Evolutionary conservation across 2,888 invertebrate species (phyloP).

Genomic region (Drosophila subquinaria): DNA sequence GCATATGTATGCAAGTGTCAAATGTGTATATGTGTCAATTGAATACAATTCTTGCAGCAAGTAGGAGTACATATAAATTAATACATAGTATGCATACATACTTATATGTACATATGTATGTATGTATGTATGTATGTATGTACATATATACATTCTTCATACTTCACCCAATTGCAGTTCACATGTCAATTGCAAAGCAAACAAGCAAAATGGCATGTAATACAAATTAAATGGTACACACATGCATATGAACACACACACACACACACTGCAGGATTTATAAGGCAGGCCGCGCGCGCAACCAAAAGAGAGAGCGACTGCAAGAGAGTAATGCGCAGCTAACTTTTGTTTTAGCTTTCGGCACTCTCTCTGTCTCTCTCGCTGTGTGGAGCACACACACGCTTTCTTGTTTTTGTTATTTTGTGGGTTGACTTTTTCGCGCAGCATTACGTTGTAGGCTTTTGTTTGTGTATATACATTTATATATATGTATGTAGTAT

Average conservation of each 20-base stretch:
- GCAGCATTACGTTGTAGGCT: slow-evolving; percentile 59
- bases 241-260: slow-evolving; percentile 15
- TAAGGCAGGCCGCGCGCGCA: slow-evolving; percentile 10
- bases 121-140: slow-evolving; percentile 7
- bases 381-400: not conserved
- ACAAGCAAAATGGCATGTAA: slow-evolving; percentile 67
- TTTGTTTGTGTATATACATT: slow-evolving; percentile 27
- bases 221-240: slow-evolving; percentile 61
- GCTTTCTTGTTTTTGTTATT: slow-evolving; percentile 4
- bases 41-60: slow-evolving; percentile 57
- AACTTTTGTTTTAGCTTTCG: slow-evolving; percentile 57
- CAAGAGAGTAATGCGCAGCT: slow-evolving; percentile 56
- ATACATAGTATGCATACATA: slow-evolving; percentile 1
- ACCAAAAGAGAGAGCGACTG: slow-evolving; percentile 1
- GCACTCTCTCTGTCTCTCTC: slow-evolving; percentile 6
- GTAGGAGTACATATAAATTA: slow-evolving; percentile 39
- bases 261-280: slow-evolving; percentile 13
- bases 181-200: slow-evolving; percentile 54
- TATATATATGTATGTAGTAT: not conserved
- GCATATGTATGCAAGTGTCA: too few species aligned
- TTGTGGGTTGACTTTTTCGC: slow-evolving; percentile 11
- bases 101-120: not conserved
- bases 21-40: slow-evolving; percentile 68
- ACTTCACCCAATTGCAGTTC: slow-evolving; percentile 54
- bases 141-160: slow-evolving; percentile 2